phyloP scores from a whole-genome alignment of 2,797 vertebrate species.

The Prunella strophiata region DNA sequence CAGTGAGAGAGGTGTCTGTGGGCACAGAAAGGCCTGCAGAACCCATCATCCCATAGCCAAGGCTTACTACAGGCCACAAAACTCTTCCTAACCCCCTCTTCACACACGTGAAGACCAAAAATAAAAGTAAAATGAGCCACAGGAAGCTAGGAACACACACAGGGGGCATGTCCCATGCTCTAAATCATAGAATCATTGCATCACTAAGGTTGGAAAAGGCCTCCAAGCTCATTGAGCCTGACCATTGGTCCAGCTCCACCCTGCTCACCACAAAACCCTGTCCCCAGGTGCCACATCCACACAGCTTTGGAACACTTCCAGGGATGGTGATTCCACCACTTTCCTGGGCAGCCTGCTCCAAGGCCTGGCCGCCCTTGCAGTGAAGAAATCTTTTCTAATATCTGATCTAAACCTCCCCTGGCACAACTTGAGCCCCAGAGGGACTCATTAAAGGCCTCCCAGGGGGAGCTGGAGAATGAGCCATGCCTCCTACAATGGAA shows the following conservation, averaged over 20 bases:
- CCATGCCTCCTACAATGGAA: background rate
- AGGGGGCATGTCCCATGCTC: no score
- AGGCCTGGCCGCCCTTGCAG: background rate
- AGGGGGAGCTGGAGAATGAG: background rate
- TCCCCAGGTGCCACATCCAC: background rate
- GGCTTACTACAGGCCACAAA: background rate
- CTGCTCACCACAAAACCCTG: background rate
- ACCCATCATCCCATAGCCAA: background rate
- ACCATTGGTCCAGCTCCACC: background rate
- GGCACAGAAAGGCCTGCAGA: background rate
- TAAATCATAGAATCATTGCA: background rate
- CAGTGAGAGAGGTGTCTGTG: background rate
- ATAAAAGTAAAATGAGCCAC: background rate
- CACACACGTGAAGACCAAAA: background rate
- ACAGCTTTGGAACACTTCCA: background rate
- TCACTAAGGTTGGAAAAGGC: background rate
- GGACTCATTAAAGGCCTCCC: background rate
- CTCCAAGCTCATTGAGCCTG: fast-evolving
- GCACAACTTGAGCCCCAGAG: background rate
- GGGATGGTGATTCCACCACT: background rate
- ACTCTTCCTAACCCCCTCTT: background rate
- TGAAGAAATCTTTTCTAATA: background rate
- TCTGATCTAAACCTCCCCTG: background rate
- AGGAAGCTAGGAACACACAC: background rate
- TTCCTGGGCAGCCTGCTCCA: background rate